Evolutionary conservation across 2,113 vertebrate genomes (phyloP).

Genomic region (Pomatorhinus ruficollis): DNA sequence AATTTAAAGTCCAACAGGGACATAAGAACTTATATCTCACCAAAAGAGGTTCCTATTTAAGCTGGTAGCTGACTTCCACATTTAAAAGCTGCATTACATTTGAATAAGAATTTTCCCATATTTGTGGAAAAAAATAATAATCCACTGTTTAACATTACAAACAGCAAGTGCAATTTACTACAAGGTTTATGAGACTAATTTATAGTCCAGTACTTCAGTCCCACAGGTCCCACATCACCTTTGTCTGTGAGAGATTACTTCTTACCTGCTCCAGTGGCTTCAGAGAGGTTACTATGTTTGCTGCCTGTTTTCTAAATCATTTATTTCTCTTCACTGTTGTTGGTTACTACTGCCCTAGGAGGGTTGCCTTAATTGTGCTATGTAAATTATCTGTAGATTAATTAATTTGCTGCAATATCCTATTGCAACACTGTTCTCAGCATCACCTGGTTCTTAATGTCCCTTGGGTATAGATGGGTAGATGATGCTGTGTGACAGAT

Average conservation of each 20-base stretch:
- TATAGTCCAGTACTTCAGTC: background rate
- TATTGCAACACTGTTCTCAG: background rate
- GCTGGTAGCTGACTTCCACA: background rate
- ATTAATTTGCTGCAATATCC: background rate
- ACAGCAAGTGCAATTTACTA: background rate
- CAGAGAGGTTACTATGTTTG: background rate
- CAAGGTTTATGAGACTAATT: background rate
- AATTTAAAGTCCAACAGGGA: background rate
- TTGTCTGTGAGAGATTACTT: background rate
- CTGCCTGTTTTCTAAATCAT: background rate
- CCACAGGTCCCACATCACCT: background rate
- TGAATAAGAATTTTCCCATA: slow-evolving; percentile 29
- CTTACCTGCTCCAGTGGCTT: background rate
- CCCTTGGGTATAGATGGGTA: slow-evolving; percentile 4
- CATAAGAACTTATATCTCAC: background rate
- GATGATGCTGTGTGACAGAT: slow-evolving; percentile 39
- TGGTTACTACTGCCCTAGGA: background rate
- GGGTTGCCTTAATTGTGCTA: background rate
- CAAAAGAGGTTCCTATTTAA: background rate
- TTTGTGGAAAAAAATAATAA: background rate
- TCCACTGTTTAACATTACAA: slow-evolving; percentile 17
- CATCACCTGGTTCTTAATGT: background rate
- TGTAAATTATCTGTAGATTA: background rate
- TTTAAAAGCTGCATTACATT: background rate
- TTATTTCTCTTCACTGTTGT: background rate